Percentiles rank a stretch among this genome's conserved stretches.
Evolutionary conservation across 2,797 vertebrate species (phyloP).

Genomic region (Centroberyx gerrardi): DNA sequence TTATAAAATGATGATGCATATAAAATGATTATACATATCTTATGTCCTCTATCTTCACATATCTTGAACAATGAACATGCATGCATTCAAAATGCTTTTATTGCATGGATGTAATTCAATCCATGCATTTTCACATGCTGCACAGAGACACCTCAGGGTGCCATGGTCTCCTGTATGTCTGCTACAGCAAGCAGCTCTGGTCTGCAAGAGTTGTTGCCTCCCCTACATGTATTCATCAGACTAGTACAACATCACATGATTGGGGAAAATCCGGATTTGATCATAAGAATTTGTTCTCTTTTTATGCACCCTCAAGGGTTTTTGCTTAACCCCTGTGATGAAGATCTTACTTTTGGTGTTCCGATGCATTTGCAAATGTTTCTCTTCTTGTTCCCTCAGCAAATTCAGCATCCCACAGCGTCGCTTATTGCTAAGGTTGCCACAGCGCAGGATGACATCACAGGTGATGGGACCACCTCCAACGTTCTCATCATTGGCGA

Average conservation of each 20-base stretch:
- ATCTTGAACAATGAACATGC: not conserved
- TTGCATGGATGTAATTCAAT: not conserved
- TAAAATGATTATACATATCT: not conserved
- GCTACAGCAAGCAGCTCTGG: slow-evolving; percentile 85
- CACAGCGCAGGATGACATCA: slow-evolving; percentile 98
- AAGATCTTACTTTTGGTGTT: not conserved
- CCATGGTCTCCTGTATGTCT: slow-evolving; percentile 77
- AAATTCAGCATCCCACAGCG: slow-evolving; percentile 99
- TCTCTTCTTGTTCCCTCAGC: slow-evolving; percentile 75
- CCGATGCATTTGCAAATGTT: not conserved
- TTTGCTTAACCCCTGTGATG: not conserved
- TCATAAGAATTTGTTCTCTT: not conserved
- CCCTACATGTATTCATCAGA: slow-evolving; percentile 76
- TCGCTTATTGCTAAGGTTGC: slow-evolving; percentile 98
- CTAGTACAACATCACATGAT: slow-evolving; percentile 85
- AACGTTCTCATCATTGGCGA: slow-evolving; percentile 98
- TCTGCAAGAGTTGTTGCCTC: slow-evolving; percentile 70
- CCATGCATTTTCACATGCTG: not conserved
- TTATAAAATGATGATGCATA: no score
- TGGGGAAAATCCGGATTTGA: not conserved
- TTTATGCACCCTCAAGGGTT: not conserved
- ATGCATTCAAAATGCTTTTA: not conserved
- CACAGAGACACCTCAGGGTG: slow-evolving; percentile 18
- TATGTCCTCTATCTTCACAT: not conserved
- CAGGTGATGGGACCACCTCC: slow-evolving; percentile 98